Conservation (phyloP, 1,140 invertebrate genomes). For the Acyrthosiphon pisum region DNA sequence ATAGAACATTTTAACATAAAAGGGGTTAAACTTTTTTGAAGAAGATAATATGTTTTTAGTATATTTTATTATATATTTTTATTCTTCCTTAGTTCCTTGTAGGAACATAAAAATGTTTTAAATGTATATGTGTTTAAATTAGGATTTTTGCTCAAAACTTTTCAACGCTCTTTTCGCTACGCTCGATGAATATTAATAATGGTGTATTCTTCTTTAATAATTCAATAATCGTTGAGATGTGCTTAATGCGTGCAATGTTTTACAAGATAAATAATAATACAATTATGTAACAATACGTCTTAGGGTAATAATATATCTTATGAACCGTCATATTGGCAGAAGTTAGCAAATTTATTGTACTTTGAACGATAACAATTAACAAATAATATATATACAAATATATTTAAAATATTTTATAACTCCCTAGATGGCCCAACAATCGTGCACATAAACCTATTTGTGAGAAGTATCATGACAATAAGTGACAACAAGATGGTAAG, state of each 20-base stretch:
- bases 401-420: slow-evolving; percentile 59
- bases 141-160: not conserved
- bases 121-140: not conserved
- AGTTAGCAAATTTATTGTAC: slow-evolving; percentile 9
- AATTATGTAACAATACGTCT: not conserved
- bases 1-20: not conserved
- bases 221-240: not conserved
- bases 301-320: not conserved
- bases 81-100: not conserved
- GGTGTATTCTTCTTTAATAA: not conserved
- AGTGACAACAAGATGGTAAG: slow-evolving; percentile 98
- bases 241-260: not conserved
- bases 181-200: slow-evolving; percentile 1
- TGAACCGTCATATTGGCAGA: not conserved
- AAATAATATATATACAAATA: slow-evolving; percentile 20
- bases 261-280: not conserved
- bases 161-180: not conserved
- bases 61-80: not conserved
- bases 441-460: slow-evolving; percentile 95
- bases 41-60: not conserved
- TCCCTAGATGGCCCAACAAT: slow-evolving; percentile 86
- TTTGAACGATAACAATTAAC: not conserved
- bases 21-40: not conserved
- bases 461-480: slow-evolving; percentile 97
- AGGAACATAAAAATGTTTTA: not conserved